Percentiles rank a stretch among this genome's conserved stretches.
Evolutionary conservation across 1,140 invertebrate genomes (phyloP).

Genomic region (Maniola jurtina): DNA sequence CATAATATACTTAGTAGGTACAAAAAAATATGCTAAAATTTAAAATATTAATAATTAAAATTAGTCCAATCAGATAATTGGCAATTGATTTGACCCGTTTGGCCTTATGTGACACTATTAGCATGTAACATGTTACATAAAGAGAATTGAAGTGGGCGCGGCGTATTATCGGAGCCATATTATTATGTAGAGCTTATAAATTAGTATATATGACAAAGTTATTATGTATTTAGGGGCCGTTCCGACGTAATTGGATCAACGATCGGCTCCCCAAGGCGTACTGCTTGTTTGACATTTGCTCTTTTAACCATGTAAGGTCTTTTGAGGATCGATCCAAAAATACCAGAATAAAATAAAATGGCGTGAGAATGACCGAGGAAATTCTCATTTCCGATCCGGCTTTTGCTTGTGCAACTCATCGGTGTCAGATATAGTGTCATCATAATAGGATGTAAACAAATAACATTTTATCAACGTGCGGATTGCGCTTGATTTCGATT

Average conservation of each 20-base stretch:
- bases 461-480: no score
- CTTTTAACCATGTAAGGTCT: conserved; percentile 25
- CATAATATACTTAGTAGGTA: not conserved
- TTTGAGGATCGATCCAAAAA: conserved; percentile 5
- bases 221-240: conserved; percentile 25
- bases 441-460: not conserved
- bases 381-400: conserved; percentile 4
- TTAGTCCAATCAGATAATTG: not conserved
- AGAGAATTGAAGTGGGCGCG: conserved; percentile 19
- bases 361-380: not conserved
- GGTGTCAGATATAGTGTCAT: not conserved
- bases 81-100: not conserved
- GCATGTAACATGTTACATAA: conserved; percentile 10
- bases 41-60: not conserved
- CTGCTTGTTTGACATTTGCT: conserved; percentile 28
- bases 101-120: conserved; percentile 1
- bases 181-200: conserved; percentile 21
- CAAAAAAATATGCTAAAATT: not conserved
- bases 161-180: conserved; percentile 10
- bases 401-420: not conserved
- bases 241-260: conserved; percentile 26
- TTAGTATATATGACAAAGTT: conserved; percentile 26
- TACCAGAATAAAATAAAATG: not conserved
- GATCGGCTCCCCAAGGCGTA: conserved; percentile 27
- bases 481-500: no score